phyloP scores from a whole-genome alignment of 2,888 invertebrate species.

The Axea sp. region DNA sequence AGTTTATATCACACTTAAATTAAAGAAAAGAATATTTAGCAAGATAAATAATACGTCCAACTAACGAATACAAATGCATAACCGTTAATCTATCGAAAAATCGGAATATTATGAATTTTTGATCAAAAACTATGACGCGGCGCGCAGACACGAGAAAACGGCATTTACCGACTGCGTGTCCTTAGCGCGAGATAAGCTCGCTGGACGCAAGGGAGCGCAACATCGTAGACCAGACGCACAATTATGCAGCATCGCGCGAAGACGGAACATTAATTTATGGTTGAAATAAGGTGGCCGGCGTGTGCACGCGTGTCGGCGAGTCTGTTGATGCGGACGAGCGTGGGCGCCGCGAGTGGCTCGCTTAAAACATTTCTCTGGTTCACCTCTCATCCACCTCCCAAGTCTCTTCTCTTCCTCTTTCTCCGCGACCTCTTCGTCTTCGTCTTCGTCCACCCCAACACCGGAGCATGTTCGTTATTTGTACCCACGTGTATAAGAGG shows the following conservation, averaged over 20 bases:
- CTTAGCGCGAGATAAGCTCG: slow-evolving; percentile 70
- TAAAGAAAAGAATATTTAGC: no score
- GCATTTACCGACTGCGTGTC: slow-evolving; percentile 66
- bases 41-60: no score
- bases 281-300: slow-evolving; percentile 75
- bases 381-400: slow-evolving; percentile 67
- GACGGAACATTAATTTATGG: slow-evolving; percentile 78
- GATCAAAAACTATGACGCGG: slow-evolving; percentile 16
- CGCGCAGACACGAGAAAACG: slow-evolving; percentile 30
- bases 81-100: no score
- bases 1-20: no score
- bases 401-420: slow-evolving; percentile 1
- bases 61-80: no score
- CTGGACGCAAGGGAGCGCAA: slow-evolving; percentile 63
- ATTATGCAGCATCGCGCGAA: slow-evolving; percentile 76
- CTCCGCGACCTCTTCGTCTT: slow-evolving; percentile 26
- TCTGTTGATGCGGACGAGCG: slow-evolving; percentile 74
- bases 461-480: slow-evolving; percentile 77
- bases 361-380: slow-evolving; percentile 79
- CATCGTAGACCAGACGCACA: slow-evolving; percentile 66
- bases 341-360: slow-evolving; percentile 75
- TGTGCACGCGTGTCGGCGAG: slow-evolving; percentile 77
- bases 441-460: slow-evolving; percentile 61
- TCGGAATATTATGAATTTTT: slow-evolving; percentile 23
- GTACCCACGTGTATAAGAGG: slow-evolving; percentile 74